Evolutionary conservation across 1,140 invertebrate genomes (phyloP).

Genomic region (Triops cancriformis): DNA sequence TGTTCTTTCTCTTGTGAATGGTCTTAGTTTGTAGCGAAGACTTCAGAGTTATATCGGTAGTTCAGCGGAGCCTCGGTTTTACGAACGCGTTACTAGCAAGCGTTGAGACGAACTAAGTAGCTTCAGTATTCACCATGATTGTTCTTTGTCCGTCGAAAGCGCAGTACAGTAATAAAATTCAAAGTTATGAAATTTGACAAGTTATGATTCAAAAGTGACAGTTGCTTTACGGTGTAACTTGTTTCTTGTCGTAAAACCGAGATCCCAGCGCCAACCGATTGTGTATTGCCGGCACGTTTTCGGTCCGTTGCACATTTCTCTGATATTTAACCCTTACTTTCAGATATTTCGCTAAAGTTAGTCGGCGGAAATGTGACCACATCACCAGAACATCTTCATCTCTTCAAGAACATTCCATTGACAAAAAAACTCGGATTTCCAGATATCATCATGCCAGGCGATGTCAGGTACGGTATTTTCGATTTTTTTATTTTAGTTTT

Average conservation of each 20-base stretch:
- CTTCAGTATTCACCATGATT: no score
- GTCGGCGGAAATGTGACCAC: slow-evolving; percentile 63
- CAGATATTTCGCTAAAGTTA: slow-evolving; percentile 60
- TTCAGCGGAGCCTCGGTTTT: no score
- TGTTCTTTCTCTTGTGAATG: no score
- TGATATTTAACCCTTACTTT: slow-evolving; percentile 32
- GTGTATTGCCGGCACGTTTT: not conserved
- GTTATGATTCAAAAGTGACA: no score
- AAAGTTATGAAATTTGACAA: no score
- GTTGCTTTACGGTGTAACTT: not conserved
- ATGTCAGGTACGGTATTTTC: slow-evolving; percentile 47
- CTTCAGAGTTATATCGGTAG: no score
- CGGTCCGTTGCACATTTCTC: slow-evolving; percentile 6
- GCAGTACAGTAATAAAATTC: not conserved
- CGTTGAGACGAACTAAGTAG: no score
- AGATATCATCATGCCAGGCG: slow-evolving; percentile 92
- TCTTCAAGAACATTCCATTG: slow-evolving; percentile 73
- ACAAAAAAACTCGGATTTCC: slow-evolving; percentile 86
- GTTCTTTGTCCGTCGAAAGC: no score
- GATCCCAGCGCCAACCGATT: not conserved
- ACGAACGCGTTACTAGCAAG: no score
- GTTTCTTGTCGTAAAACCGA: no score
- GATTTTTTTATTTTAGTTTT: not conserved
- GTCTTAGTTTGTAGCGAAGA: no score
- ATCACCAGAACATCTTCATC: slow-evolving; percentile 62